These are phyloP conservation scores for Mesocentrotus franciscanus DNA, from an alignment of 53 echinoderm and acorn worm species.

Conservation along the genomic window DNA sequence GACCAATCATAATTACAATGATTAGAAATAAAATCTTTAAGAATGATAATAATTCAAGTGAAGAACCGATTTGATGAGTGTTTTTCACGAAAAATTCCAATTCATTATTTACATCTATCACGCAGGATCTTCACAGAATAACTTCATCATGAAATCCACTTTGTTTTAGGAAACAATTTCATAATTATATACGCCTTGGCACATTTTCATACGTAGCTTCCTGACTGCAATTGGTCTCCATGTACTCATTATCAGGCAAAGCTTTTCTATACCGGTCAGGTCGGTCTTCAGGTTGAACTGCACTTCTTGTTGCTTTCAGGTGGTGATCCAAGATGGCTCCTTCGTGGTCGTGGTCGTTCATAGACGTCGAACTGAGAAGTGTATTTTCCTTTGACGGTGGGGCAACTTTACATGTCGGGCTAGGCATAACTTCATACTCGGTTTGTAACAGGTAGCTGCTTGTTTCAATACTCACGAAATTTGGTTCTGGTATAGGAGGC, in stretches of 20 bases:
- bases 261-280: background rate
- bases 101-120: no score
- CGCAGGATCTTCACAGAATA: no score
- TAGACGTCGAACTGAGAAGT: background rate
- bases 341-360: background rate
- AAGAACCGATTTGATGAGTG: no score
- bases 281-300: conserved; percentile 4
- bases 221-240: background rate
- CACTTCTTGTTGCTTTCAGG: background rate
- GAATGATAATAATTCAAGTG: no score
- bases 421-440: background rate
- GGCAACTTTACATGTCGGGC: background rate
- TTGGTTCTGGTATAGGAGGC: background rate
- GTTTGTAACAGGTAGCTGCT: no score
- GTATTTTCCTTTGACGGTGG: background rate
- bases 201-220: background rate
- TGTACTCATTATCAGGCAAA: background rate
- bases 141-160: no score
- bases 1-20: no score
- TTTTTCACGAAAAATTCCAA: no score
- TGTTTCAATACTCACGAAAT: background rate
- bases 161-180: background rate
- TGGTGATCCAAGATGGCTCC: background rate
- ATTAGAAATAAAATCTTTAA: no score
- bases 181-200: background rate